These are phyloP conservation scores for Cotesia vestalis DNA, from an alignment of 1,140 invertebrate species.

Conservation along the genomic window DNA sequence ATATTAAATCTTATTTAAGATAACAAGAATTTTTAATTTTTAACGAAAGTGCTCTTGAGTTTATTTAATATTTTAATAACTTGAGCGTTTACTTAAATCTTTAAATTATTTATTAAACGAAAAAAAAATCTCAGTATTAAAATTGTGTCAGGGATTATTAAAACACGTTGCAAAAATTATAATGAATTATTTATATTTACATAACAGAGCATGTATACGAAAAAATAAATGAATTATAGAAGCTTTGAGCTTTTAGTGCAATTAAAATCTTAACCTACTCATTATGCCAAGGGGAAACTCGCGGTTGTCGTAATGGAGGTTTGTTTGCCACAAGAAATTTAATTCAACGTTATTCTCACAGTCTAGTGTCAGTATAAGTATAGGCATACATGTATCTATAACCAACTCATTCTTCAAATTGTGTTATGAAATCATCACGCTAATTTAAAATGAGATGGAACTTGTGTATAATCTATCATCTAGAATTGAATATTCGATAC, in stretches of 20 bases:
- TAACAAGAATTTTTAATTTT: background rate
- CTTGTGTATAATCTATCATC: no score
- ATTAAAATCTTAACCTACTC: constrained; percentile 54
- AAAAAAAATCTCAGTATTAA: no score
- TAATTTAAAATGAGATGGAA: no score
- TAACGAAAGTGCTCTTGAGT: no score
- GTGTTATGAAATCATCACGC: no score
- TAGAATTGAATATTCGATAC: no score
- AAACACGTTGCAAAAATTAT: background rate
- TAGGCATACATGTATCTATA: background rate
- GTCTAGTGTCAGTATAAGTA: background rate
- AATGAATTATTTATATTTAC: background rate
- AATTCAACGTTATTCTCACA: constrained; percentile 22
- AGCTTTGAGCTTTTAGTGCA: constrained; percentile 29
- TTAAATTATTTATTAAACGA: no score
- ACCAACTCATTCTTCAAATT: background rate
- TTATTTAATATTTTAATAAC: no score
- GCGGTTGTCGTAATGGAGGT: constrained; percentile 2
- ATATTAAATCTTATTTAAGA: background rate
- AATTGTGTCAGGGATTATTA: background rate
- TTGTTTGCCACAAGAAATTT: constrained; percentile 34
- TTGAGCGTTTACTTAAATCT: no score
- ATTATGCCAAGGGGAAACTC: constrained; percentile 6
- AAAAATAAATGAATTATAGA: constrained; percentile 16
- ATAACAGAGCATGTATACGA: constrained; percentile 5